A percentile compares a stretch with the other conserved stretches of the same genome.
Conservation (phyloP, 2,888 invertebrate species). For the Nephrotoma guestfalica region DNA sequence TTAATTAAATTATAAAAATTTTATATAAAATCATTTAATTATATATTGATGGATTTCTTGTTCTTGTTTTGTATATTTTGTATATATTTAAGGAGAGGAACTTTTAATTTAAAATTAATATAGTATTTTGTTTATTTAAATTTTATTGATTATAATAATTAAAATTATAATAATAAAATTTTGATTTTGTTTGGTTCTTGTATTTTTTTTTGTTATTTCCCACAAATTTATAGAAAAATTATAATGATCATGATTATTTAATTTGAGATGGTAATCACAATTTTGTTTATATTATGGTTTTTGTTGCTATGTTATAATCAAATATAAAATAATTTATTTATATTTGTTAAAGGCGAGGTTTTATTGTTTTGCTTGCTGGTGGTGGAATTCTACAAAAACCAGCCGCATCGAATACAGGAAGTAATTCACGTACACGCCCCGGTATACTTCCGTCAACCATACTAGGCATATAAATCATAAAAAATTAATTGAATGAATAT, state of each 20-base stretch:
- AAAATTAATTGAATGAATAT: not conserved
- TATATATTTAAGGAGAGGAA: not conserved
- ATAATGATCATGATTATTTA: not conserved
- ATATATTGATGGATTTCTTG: not conserved
- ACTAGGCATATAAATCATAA: constrained; percentile 28
- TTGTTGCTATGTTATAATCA: not conserved
- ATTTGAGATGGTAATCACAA: not conserved
- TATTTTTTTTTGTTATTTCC: not conserved
- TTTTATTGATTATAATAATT: not conserved
- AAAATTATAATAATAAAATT: not conserved
- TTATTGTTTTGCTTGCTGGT: constrained; percentile 62
- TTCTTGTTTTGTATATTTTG: not conserved
- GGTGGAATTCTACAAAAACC: constrained; percentile 74
- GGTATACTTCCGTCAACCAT: constrained; percentile 52
- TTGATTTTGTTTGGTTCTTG: not conserved
- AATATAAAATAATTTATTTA: not conserved
- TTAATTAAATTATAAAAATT: not conserved
- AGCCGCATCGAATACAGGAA: constrained; percentile 73
- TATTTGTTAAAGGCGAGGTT: constrained; percentile 31
- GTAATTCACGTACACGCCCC: constrained; percentile 53
- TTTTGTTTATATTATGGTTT: not conserved
- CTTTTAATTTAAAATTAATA: not conserved
- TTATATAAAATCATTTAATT: not conserved
- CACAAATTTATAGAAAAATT: not conserved
- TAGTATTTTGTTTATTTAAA: not conserved